Base-by-base conservation (phyloP, 2,888 invertebrate species). In the Tholera decimalis region DNA sequence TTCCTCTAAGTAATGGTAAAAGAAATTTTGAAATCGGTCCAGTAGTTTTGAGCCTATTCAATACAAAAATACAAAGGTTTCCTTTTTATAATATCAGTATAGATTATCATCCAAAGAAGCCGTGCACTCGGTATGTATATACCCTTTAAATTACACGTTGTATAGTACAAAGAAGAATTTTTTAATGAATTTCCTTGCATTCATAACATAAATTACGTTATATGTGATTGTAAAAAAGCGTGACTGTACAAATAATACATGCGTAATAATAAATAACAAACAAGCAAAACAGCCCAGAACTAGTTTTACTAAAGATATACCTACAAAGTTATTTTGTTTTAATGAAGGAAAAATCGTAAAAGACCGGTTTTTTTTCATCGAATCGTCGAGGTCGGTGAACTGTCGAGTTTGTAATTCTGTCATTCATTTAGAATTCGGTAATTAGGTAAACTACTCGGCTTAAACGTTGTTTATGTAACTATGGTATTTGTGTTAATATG, bases 311-410 rank as follows among this genome's bases (percentile, higher is more conserved):
- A 26, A 39, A 33, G 51, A 47, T 11, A 51, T 33, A 30, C n/a
- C n/a, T 41, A 39, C 39, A 55, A 37, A 7, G n/a, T 24, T 43
- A 59, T 65, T 79, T 62, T 58, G 64, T 67, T 60, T 58, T 72
- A 74, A 66, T 49, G 60, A 20, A 18, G 46, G 15, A 62, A 67
- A 71, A 51, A 70, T 64, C 35, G 49, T 69, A 58, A 65, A 51
- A 74, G 30, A 55, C 80, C 67, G 65, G 80, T 80, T 72, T 69
- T 26, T 62, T 60, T 43, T 50, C 28, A 13, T 47, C 41, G 35
- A 2, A 30, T 37, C 26, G 26, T 24, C n/a, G 9, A 33, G 49
- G 65, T 77, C 65, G 20, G 6, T 15, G 77, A 67, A 58, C 74
- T 60, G 20, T 26, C 8, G 8, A 20, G 61, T 65, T 60, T 63